A percentile compares a stretch with the other conserved stretches of the same genome.
These are phyloP conservation scores for Dermochelys coriacea DNA, from an alignment of 2,797 vertebrate species.

Conservation along the genomic window DNA sequence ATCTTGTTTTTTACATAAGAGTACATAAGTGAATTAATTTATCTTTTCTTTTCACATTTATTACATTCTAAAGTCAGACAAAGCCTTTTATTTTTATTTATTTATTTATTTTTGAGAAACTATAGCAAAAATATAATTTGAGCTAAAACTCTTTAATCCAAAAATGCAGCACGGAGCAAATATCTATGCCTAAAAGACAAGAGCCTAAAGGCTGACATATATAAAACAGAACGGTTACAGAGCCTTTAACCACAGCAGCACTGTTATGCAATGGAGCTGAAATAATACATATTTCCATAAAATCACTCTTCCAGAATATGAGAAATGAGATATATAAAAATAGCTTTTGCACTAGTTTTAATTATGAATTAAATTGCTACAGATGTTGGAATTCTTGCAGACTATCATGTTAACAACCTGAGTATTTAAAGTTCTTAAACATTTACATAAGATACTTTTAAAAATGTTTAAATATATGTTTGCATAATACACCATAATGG, in stretches of 20 bases:
- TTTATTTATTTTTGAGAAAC: background rate
- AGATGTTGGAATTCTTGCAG: background rate
- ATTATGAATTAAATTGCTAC: background rate
- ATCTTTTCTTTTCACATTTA: background rate
- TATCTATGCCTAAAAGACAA: background rate
- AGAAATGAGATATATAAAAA: background rate
- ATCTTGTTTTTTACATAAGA: background rate
- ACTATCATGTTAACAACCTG: background rate
- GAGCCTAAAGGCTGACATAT: background rate
- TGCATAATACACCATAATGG: background rate
- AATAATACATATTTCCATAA: background rate
- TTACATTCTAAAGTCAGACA: background rate
- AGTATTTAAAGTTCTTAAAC: background rate
- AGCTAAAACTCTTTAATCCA: background rate
- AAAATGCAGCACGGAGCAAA: background rate
- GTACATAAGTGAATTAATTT: background rate
- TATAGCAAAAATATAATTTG: background rate
- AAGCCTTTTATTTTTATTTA: background rate
- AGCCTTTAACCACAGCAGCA: background rate
- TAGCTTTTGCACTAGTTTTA: background rate
- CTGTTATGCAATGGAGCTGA: accelerated
- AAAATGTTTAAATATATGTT: background rate
- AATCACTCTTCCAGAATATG: background rate
- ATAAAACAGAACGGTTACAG: accelerated
- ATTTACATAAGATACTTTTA: background rate